Evolutionary conservation across 1,140 invertebrate genomes (phyloP).

Genomic region (Leptinotarsa texana): DNA sequence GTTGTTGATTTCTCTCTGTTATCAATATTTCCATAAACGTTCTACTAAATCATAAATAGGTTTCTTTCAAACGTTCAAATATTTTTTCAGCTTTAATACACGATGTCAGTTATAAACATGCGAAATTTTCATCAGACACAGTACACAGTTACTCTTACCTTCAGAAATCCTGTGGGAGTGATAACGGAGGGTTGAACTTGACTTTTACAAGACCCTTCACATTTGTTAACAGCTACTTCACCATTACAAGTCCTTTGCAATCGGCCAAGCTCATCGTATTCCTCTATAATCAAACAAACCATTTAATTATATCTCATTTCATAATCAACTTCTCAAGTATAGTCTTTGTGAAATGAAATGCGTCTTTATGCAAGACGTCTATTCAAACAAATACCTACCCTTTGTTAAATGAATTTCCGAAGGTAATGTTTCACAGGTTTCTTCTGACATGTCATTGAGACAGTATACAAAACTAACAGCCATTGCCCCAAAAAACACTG

Average conservation of each 20-base stretch:
- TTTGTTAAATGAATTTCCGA: constrained; percentile 80
- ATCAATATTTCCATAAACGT: too few relatives aligned
- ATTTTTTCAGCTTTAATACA: too few relatives aligned
- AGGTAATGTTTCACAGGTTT: constrained; percentile 77
- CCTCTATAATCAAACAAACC: constrained; percentile 66
- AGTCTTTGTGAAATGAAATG: too few relatives aligned
- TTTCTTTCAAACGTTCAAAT: not conserved
- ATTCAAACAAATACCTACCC: constrained; percentile 56
- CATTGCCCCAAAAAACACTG: constrained; percentile 30
- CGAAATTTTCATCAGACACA: not conserved
- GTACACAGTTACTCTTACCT: constrained; percentile 61
- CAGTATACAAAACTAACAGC: constrained; percentile 36
- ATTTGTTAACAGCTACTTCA: constrained; percentile 84
- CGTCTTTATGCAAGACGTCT: not conserved
- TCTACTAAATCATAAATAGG: not conserved
- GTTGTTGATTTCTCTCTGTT: too few relatives aligned
- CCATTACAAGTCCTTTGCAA: constrained; percentile 83
- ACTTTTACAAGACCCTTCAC: constrained; percentile 86
- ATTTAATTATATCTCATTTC: not conserved
- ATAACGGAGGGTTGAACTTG: constrained; percentile 88
- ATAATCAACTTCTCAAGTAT: too few relatives aligned
- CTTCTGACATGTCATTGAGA: constrained; percentile 55
- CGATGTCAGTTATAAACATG: too few relatives aligned
- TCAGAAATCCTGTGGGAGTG: constrained; percentile 84
- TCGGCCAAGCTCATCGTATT: constrained; percentile 80